phyloP scores from a whole-genome alignment of 2,888 invertebrate genomes.

The Eucera pruinosa region DNA sequence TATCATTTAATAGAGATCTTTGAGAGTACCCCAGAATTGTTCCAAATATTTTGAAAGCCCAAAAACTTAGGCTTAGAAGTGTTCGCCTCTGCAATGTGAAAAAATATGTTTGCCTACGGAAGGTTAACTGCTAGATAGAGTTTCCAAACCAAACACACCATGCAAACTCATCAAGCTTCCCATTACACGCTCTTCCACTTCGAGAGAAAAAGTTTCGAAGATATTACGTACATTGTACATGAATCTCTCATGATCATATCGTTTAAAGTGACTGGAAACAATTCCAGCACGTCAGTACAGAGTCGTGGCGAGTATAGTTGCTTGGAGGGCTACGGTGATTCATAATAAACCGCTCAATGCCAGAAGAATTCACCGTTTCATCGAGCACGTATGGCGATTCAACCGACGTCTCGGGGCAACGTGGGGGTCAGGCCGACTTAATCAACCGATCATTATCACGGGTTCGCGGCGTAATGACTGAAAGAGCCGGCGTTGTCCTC shows the following conservation, averaged over 20 bases:
- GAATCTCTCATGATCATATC: slow-evolving; percentile 4
- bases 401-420: slow-evolving; percentile 59
- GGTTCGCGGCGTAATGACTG: slow-evolving; percentile 57
- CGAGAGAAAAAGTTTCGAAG: neutral
- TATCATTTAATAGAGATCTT: too few species aligned
- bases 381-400: slow-evolving; percentile 59
- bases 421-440: slow-evolving; percentile 53
- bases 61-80: too few species aligned
- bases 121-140: too few species aligned
- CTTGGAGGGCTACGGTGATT: slow-evolving; percentile 52
- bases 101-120: too few species aligned
- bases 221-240: neutral
- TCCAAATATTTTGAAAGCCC: too few species aligned
- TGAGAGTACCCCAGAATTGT: too few species aligned
- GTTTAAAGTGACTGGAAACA: slow-evolving; percentile 1
- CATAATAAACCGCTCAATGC: slow-evolving; percentile 56
- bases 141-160: too few species aligned
- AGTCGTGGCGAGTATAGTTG: neutral
- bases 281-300: neutral
- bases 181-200: neutral
- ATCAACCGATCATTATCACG: slow-evolving; percentile 69
- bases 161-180: too few species aligned
- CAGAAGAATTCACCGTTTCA: slow-evolving; percentile 63
- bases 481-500: slow-evolving; percentile 43
- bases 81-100: too few species aligned